Base-by-base conservation (phyloP, 2,888 invertebrate species). In the Acleris sparsana region DNA sequence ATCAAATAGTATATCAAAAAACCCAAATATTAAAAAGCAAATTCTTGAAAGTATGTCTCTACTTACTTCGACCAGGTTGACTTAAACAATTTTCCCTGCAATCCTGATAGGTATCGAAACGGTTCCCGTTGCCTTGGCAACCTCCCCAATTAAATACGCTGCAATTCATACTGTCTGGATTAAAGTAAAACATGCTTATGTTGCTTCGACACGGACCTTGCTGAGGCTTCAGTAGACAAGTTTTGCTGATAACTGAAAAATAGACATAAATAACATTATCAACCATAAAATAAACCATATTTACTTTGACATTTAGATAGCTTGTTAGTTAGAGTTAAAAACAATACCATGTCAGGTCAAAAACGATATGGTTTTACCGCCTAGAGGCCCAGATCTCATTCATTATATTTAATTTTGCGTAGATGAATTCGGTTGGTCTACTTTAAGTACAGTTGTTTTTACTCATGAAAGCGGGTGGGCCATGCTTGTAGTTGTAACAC, bases 71-170 rank as follows among this genome's bases (percentile, higher is more conserved):
- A 20, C 79, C 73, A 1, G 74, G 73, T 44, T 71, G 72, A 22
- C 75, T 85, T 25, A 83, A 62, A 64, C 91, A 92, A 1, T 46
- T 68, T 0, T 63, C 59, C 0, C 64, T 7, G 58, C 91, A 92
- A 3, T 83, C 75, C 0, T 39, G 17, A 0, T 18, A 1, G 0
- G 76, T 73, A 5, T 83, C 80, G 29, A 86, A 91, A 53, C 91
- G 78, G 61, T 92, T 92, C 0, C 92, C 92, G 52, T 92, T 92
- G 0, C 92, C 92, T 63, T 89, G 89, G 62, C 91, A 92, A 2
- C 92, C 92, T 0, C 92, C 92, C 92, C 92, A 92, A 0, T 9
- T 0, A 63, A 92, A 92, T 1, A 1, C 62, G 0, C 58, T 33
- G 58, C 92, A 92, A 13, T 73, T 73, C 18, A 51, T 53, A 0